Percentiles rank a stretch among this genome's conserved stretches.
phyloP scores from a whole-genome alignment of 1,140 invertebrate genomes.

The Drosophila pruinosa region DNA sequence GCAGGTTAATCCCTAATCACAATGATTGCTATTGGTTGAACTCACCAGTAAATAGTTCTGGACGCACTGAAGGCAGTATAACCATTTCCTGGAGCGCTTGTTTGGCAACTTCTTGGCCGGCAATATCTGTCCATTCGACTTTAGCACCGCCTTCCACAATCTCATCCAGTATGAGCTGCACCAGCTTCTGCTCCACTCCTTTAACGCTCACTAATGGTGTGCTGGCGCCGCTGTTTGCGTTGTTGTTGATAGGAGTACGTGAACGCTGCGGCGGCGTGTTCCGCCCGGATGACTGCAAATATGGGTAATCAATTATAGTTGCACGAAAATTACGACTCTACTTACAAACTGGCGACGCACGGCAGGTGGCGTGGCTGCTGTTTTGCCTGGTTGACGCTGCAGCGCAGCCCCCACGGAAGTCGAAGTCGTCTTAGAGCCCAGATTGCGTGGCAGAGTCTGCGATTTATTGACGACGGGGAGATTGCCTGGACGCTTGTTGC shows the following conservation, averaged over 20 bases:
- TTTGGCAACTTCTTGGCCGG: constrained; percentile 95
- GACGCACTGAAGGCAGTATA: constrained; percentile 96
- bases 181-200: constrained; percentile 95
- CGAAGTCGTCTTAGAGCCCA: constrained; percentile 87
- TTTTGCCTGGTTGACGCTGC: constrained; percentile 86
- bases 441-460: constrained; percentile 91
- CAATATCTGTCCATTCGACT: constrained; percentile 96
- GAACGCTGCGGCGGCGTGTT: constrained; percentile 79
- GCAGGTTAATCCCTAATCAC: too few relatives aligned
- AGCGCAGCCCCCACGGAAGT: constrained; percentile 83
- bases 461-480: constrained; percentile 89
- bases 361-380: constrained; percentile 90
- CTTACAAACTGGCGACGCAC: constrained; percentile 91
- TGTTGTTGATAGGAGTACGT: constrained; percentile 79
- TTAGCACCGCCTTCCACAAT: constrained; percentile 90
- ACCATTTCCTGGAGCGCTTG: constrained; percentile 99
- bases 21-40: not conserved
- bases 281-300: constrained; percentile 83
- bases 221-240: constrained; percentile 81
- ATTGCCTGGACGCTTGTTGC: constrained; percentile 86
- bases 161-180: constrained; percentile 90
- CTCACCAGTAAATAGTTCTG: constrained; percentile 95
- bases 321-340: not conserved
- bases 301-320: not conserved
- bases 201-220: constrained; percentile 85